Percentiles rank a stretch among this genome's conserved stretches.
Evolutionary conservation across 1,140 invertebrate genomes (phyloP).

Genomic region (Homarus americanus): DNA sequence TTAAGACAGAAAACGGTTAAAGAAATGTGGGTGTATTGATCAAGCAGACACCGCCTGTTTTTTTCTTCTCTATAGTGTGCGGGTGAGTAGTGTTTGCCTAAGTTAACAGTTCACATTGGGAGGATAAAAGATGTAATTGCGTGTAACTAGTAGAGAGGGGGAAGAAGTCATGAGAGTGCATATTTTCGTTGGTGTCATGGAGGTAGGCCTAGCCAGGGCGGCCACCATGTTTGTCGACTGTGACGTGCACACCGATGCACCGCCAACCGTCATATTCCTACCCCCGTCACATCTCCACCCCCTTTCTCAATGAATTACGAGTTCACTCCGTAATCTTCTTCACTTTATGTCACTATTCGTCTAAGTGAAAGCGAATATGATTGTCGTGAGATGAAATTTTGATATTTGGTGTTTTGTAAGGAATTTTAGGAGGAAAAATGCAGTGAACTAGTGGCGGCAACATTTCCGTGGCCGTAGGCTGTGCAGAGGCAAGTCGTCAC

Average conservation of each 20-base stretch:
- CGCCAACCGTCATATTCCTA: constrained; percentile 20
- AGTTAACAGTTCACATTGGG: not conserved
- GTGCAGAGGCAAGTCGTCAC: constrained; percentile 23
- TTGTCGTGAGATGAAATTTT: not conserved
- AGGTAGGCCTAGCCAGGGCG: not conserved
- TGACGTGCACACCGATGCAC: constrained; percentile 30
- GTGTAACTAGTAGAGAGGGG: not conserved
- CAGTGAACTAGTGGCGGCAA: not conserved
- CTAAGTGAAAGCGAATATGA: not conserved
- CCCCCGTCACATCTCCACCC: constrained; percentile 2
- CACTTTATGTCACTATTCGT: not conserved
- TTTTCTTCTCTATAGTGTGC: too few species aligned
- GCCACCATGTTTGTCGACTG: not conserved
- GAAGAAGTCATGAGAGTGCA: constrained; percentile 1
- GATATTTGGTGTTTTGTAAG: not conserved
- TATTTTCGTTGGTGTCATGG: not conserved
- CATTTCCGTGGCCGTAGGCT: constrained; percentile 30
- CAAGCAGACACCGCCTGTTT: too few species aligned
- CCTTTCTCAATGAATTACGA: constrained; percentile 22
- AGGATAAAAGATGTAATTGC: not conserved
- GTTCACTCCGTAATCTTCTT: not conserved
- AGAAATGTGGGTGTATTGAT: too few species aligned
- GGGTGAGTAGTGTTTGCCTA: too few species aligned
- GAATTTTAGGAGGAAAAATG: not conserved
- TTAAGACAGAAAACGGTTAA: too few species aligned